Base-by-base conservation (phyloP, 2,888 invertebrate species). In the Baccha elongata region DNA sequence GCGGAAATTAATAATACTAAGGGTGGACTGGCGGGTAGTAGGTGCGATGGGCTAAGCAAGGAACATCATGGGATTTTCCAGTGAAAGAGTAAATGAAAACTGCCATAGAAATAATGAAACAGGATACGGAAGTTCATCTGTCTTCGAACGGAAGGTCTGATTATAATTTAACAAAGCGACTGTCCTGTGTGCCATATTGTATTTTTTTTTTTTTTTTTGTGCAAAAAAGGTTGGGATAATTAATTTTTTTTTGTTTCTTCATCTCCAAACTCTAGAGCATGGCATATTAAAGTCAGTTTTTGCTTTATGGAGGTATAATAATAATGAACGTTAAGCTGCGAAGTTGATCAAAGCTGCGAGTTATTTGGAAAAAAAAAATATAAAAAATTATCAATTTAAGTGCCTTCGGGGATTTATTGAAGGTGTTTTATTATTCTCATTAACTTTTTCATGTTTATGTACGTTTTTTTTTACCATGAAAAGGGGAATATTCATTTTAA, bases 1-100 rank as follows among this genome's bases (percentile, higher is more conserved):
- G 83, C 78, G 83, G 68, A 83, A 83, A 83, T 78, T 83, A 83
- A 83, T 78, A 64, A 64, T 62, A 55, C 48, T 35, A 26, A 6
- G 3, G 8, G 5, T 10, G n/a, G 19, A 17, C 10, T 1, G 15
- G 26, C 15, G 2, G 42, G 40, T 40, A 17, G 15, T 58, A 15
- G 29, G 29, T 40, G 19, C n/a, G 10, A 13, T 13, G 37, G 3
- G 40, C n/a, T 3, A 44, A 26, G 26, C 21, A 17, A 50, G 17
- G 48, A 50, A 42, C 58, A 40, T 60, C 42, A 40, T 26, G 21
- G 32, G 6, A 37, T 15, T 13, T 58, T 58, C 23, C 4, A 4
- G 3, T 17, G 8, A 50, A 58, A 26, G 40, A 53, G 48, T 44
- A 29, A 65, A 55, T 50, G 50, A 42, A 50, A 40, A 40, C 50